Evolutionary conservation across 2,888 invertebrate species (phyloP).

Genomic region (Troides helena): DNA sequence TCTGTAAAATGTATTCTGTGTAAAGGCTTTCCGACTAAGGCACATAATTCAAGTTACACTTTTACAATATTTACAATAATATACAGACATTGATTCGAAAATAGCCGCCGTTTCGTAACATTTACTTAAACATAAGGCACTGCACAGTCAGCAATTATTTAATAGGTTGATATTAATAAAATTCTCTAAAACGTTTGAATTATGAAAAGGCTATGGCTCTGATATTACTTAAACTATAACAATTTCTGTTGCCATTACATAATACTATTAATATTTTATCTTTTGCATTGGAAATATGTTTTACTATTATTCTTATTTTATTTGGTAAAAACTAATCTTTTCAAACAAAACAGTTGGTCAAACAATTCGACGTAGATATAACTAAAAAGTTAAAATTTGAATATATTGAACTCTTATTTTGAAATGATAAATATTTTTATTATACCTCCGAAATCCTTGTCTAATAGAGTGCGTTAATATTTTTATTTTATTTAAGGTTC

Average conservation of each 20-base stretch:
- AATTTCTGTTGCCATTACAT: neutral
- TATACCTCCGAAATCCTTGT: neutral
- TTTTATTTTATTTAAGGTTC: neutral
- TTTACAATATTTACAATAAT: conserved; percentile 24
- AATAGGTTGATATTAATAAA: neutral
- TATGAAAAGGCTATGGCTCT: neutral
- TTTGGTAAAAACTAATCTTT: neutral
- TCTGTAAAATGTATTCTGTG: neutral
- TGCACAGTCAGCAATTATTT: neutral
- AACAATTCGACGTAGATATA: neutral
- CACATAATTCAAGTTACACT: conserved; percentile 1
- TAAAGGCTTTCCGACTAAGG: conserved; percentile 14
- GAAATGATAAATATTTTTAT: neutral
- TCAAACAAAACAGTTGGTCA: neutral
- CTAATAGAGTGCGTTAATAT: neutral
- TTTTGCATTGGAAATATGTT: neutral
- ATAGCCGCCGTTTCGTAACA: conserved; percentile 21
- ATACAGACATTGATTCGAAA: conserved; percentile 4
- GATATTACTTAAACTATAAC: neutral
- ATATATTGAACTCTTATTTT: neutral
- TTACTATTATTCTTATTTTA: neutral
- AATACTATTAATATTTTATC: neutral
- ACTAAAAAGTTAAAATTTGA: neutral
- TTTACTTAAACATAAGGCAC: conserved; percentile 22
- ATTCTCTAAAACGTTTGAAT: neutral